Evolutionary conservation across 2,888 invertebrate species (phyloP).

Genomic region (Helleia helle): DNA sequence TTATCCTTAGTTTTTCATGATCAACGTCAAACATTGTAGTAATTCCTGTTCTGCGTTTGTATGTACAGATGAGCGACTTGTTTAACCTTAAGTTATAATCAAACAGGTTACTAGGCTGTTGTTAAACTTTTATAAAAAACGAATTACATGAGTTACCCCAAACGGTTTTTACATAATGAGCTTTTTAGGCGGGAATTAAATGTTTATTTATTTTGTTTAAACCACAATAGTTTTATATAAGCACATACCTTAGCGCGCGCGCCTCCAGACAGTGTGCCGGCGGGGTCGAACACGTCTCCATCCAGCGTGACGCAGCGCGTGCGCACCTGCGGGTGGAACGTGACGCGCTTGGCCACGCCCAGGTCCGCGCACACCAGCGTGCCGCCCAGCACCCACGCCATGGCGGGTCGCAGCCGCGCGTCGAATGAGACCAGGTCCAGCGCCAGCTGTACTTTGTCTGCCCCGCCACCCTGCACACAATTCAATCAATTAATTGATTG

Average conservation of each 20-base stretch:
- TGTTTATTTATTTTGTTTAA: not conserved
- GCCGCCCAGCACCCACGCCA: conserved; percentile 91
- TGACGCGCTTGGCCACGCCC: conserved; percentile 85
- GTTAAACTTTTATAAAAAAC: not conserved
- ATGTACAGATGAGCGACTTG: too few species aligned
- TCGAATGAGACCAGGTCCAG: conserved; percentile 84
- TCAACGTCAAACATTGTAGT: too few species aligned
- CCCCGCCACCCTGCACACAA: conserved; percentile 68
- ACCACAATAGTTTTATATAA: not conserved
- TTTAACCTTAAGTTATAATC: too few species aligned
- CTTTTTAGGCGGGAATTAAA: too few species aligned
- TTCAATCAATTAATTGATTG: too few species aligned
- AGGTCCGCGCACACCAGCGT: conserved; percentile 89
- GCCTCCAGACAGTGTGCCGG: conserved; percentile 93
- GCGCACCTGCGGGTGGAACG: conserved; percentile 81
- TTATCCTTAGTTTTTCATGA: too few species aligned
- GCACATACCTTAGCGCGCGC: conserved; percentile 74
- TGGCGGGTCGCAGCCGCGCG: conserved; percentile 78
- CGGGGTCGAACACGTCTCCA: conserved; percentile 93
- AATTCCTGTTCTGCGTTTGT: too few species aligned
- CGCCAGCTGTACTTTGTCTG: conserved; percentile 87
- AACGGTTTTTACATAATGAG: too few species aligned
- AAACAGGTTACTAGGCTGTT: too few species aligned
- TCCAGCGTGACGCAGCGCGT: conserved; percentile 88
- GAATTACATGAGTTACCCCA: too few species aligned